Percentiles rank a stretch among this genome's conserved stretches.
Conservation (phyloP, 2,888 invertebrate genomes). For the Pristionchus entomophagus region DNA sequence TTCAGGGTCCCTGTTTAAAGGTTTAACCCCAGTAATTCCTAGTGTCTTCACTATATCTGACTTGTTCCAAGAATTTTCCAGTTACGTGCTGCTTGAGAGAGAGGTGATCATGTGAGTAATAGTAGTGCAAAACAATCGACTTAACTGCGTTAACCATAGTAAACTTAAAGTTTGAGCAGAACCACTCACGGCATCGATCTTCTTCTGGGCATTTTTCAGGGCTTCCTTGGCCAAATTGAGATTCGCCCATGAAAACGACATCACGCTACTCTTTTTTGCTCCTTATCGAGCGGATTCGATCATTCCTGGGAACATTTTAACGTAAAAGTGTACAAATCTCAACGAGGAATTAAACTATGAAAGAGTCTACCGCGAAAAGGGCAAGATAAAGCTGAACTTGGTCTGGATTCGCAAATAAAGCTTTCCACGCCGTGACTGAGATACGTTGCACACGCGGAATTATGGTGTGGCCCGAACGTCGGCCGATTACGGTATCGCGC, state of each 20-base stretch:
- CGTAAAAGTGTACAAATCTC: no score
- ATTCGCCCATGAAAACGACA: slow-evolving; percentile 48
- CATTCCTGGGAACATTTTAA: neutral
- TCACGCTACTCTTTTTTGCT: neutral
- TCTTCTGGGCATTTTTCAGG: slow-evolving; percentile 58
- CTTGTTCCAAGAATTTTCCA: no score
- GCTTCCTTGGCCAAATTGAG: slow-evolving; percentile 53
- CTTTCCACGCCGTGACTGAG: slow-evolving; percentile 24
- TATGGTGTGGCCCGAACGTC: slow-evolving; percentile 29
- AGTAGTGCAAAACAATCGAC: neutral
- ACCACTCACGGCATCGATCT: slow-evolving; percentile 57
- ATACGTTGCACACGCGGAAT: slow-evolving; percentile 23
- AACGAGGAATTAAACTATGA: neutral
- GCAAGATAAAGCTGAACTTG: neutral
- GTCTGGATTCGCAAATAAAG: neutral
- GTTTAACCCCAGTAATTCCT: no score
- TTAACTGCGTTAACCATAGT: neutral
- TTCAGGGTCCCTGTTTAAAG: no score
- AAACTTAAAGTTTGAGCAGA: neutral
- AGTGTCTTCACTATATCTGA: no score
- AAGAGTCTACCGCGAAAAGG: neutral
- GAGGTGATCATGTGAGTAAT: neutral
- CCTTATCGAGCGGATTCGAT: neutral
- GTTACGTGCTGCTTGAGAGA: no score
- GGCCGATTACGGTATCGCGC: neutral